Evolutionary conservation across 2,888 invertebrate genomes (phyloP).

Genomic region (Chirona hameri): DNA sequence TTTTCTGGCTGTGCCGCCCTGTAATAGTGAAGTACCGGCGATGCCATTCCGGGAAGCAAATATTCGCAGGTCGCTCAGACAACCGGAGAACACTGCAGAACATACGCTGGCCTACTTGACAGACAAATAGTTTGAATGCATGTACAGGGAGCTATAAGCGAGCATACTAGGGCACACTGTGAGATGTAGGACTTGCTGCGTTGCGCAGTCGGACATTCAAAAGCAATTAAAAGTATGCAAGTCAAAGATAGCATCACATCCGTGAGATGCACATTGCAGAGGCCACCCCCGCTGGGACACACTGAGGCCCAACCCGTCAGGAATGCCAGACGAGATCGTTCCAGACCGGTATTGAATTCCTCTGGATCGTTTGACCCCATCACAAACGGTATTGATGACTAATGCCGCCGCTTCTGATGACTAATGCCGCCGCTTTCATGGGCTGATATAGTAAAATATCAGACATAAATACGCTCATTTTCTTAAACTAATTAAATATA

Average conservation of each 20-base stretch:
- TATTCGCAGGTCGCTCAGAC: neutral
- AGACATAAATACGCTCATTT: no score
- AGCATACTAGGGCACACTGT: neutral
- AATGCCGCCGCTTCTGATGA: no score
- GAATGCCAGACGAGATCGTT: no score
- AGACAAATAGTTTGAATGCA: no score
- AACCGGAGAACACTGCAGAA: neutral
- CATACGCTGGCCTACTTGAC: neutral
- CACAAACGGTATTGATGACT: no score
- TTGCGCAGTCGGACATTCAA: neutral
- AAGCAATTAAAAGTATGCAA: constrained; percentile 1
- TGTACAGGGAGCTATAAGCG: no score
- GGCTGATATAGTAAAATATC: no score
- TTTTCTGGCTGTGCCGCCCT: neutral
- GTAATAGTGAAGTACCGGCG: neutral
- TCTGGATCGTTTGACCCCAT: no score
- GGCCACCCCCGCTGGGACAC: neutral
- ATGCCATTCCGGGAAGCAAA: neutral
- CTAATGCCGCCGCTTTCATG: no score
- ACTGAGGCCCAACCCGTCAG: neutral
- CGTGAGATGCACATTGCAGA: neutral
- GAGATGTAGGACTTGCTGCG: neutral
- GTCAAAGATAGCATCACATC: neutral
- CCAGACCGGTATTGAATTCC: no score
- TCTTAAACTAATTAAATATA: no score